Percentiles rank a stretch among this genome's conserved stretches.
Evolutionary conservation across 2,113 vertebrate genomes (phyloP).

Genomic region (Spheniscus mendiculus): DNA sequence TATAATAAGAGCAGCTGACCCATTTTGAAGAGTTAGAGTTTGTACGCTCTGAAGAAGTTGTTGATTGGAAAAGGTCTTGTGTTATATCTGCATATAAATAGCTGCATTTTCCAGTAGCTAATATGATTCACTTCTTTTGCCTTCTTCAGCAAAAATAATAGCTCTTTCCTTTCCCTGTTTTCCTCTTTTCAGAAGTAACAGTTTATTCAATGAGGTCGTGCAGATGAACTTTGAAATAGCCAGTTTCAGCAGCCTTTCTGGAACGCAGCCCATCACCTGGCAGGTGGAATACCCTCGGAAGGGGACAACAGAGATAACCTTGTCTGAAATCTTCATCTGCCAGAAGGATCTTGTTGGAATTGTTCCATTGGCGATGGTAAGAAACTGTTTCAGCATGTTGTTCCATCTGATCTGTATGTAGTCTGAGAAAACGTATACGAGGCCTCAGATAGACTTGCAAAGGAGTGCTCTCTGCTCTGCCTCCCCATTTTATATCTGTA

Average conservation of each 20-base stretch:
- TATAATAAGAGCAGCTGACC: not conserved
- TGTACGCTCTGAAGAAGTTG: not conserved
- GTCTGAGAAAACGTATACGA: accelerated
- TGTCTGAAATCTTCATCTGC: constrained; percentile 89
- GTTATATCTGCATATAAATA: not conserved
- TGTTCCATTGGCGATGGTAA: constrained; percentile 94
- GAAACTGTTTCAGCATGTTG: not conserved
- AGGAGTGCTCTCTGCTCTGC: not conserved
- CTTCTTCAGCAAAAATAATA: not conserved
- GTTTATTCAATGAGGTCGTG: constrained; percentile 82
- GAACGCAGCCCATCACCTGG: constrained; percentile 91
- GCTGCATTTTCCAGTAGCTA: not conserved
- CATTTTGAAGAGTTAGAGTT: not conserved
- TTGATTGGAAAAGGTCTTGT: not conserved
- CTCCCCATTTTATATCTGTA: not conserved
- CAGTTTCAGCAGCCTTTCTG: constrained; percentile 84
- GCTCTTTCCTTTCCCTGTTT: not conserved
- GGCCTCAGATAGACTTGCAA: not conserved
- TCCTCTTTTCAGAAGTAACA: constrained; percentile 78
- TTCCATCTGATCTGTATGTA: not conserved
- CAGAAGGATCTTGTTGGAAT: constrained; percentile 91
- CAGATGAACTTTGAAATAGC: constrained; percentile 91
- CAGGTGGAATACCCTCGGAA: constrained; percentile 91
- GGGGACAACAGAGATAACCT: constrained; percentile 75
- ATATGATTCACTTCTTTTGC: not conserved